Conservation (phyloP, 1,140 invertebrate genomes). For the Orius insidiosus region DNA sequence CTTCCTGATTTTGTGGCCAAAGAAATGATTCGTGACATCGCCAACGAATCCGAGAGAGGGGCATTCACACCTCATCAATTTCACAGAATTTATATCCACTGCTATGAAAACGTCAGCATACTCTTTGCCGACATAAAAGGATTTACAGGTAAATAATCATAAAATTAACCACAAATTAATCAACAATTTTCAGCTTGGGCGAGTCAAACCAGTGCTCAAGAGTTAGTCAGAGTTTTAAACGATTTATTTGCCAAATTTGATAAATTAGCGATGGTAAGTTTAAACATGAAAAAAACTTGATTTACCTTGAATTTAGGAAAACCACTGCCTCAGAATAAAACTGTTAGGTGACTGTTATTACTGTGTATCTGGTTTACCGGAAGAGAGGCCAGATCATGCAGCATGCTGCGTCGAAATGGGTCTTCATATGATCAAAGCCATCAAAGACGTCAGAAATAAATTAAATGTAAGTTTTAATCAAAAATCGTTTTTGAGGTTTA, state of each 20-base stretch:
- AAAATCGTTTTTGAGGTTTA: too few species aligned
- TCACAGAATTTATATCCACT: constrained; percentile 93
- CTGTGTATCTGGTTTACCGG: constrained; percentile 77
- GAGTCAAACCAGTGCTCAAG: constrained; percentile 78
- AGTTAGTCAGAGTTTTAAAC: constrained; percentile 83
- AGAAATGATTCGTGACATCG: constrained; percentile 82
- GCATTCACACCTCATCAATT: constrained; percentile 70
- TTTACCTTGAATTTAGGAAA: constrained; percentile 42
- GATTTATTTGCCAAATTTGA: constrained; percentile 96
- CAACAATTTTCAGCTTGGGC: constrained; percentile 52
- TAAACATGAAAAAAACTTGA: background rate
- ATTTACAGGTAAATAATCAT: constrained; percentile 68
- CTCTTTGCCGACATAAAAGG: constrained; percentile 97
- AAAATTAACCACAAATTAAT: constrained; percentile 1
- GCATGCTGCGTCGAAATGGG: constrained; percentile 94
- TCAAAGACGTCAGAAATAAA: constrained; percentile 43
- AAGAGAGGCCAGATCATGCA: constrained; percentile 71
- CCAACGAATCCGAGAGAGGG: constrained; percentile 50
- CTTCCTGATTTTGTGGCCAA: constrained; percentile 89
- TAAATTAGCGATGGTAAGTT: constrained; percentile 67
- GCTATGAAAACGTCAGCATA: constrained; percentile 93
- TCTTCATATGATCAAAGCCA: constrained; percentile 90
- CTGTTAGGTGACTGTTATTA: constrained; percentile 93
- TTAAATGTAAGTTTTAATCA: constrained; percentile 25
- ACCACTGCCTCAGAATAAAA: constrained; percentile 86